These are phyloP conservation scores for Gymnothorax reevesii DNA, from an alignment of 2,797 vertebrate species.

Conservation along the genomic window DNA sequence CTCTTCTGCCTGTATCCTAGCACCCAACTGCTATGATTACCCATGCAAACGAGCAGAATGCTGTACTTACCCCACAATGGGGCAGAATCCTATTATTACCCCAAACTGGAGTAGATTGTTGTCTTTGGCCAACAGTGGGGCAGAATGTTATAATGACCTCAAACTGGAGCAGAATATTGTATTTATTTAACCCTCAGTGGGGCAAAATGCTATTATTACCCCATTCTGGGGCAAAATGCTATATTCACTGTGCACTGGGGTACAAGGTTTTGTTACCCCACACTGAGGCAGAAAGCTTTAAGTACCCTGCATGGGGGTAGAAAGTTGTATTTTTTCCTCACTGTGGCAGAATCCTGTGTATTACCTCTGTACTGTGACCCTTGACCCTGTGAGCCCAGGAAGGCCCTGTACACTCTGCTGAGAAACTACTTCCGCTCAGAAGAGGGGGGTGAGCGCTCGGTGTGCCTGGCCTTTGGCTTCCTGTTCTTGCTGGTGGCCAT, in stretches of 20 bases:
- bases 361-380: slow-evolving; percentile 41
- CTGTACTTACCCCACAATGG: not conserved
- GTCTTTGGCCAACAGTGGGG: too few species aligned
- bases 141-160: too few species aligned
- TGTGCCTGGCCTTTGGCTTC: slow-evolving; percentile 89
- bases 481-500: slow-evolving; percentile 89
- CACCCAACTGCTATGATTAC: not conserved
- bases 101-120: too few species aligned
- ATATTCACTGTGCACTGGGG: not conserved
- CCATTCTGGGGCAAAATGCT: not conserved
- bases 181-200: not conserved
- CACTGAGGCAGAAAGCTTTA: not conserved
- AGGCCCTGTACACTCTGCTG: slow-evolving; percentile 83
- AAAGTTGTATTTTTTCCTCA: too few species aligned
- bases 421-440: slow-evolving; percentile 87
- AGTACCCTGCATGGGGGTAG: too few species aligned
- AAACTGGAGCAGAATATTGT: not conserved
- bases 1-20: slow-evolving; percentile 90
- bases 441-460: slow-evolving; percentile 89
- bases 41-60: not conserved
- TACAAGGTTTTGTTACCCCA: not conserved
- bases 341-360: not conserved
- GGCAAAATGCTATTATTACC: too few species aligned
- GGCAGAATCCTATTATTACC: not conserved
- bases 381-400: slow-evolving; percentile 75